phyloP scores from a whole-genome alignment of 2,888 invertebrate genomes.

The Scotopteryx bipunctaria region DNA sequence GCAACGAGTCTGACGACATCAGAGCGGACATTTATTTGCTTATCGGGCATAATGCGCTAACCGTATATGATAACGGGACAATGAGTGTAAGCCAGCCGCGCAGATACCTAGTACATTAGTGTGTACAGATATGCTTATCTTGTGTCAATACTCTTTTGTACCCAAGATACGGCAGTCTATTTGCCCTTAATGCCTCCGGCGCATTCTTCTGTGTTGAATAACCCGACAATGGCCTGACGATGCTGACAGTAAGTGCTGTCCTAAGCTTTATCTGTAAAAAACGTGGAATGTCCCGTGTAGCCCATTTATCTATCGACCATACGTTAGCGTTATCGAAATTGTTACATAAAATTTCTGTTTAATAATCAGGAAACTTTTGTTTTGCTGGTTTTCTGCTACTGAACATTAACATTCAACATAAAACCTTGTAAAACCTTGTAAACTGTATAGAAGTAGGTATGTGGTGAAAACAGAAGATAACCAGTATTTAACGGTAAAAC shows the following conservation, averaged over 20 bases:
- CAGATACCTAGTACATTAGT: conserved; percentile 71
- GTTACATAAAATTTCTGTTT: conserved; percentile 42
- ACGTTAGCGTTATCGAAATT: conserved; percentile 46
- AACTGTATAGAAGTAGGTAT: too few relatives aligned
- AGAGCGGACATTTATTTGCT: conserved; percentile 70
- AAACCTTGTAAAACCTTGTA: too few relatives aligned
- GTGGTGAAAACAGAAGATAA: conserved; percentile 7
- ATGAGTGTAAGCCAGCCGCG: conserved; percentile 71
- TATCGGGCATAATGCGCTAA: conserved; percentile 77
- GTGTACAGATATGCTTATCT: conserved; percentile 78
- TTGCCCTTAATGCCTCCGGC: conserved; percentile 74
- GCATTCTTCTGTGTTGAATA: conserved; percentile 75
- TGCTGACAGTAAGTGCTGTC: conserved; percentile 9
- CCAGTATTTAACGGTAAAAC: conserved; percentile 21
- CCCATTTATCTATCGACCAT: conserved; percentile 41
- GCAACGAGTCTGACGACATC: conserved; percentile 46
- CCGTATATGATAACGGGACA: conserved; percentile 77
- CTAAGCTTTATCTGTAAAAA: conserved; percentile 53
- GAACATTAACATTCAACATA: too few relatives aligned
- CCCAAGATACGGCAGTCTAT: conserved; percentile 76
- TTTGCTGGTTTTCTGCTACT: conserved; percentile 23
- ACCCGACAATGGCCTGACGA: conserved; percentile 64
- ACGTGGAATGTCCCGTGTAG: conserved; percentile 43
- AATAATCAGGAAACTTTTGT: conserved; percentile 18
- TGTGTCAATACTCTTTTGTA: conserved; percentile 82